Conservation (phyloP, 2,888 invertebrate genomes). For the Nephrocerus scutellatus region DNA sequence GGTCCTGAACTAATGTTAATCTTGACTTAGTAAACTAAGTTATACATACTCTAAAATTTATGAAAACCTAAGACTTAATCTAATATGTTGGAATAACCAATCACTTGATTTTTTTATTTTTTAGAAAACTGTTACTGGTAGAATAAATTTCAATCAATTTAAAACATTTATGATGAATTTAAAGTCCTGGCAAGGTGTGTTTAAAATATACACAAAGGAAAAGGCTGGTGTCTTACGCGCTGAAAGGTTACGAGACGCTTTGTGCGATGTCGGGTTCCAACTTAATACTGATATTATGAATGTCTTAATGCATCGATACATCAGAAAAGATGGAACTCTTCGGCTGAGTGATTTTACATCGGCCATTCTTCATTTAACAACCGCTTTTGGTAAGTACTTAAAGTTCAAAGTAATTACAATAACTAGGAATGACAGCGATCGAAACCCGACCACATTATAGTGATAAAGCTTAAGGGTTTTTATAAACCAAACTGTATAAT, state of each 20-base stretch:
- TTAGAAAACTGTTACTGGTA: slow-evolving; percentile 68
- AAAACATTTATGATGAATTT: slow-evolving; percentile 87
- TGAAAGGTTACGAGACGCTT: slow-evolving; percentile 74
- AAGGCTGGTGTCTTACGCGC: slow-evolving; percentile 84
- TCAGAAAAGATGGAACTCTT: slow-evolving; percentile 87
- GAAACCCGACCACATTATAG: no score
- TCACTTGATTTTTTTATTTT: slow-evolving; percentile 18
- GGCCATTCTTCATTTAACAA: slow-evolving; percentile 78
- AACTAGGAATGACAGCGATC: no score
- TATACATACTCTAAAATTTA: no score
- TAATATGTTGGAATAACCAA: no score
- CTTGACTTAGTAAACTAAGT: background rate
- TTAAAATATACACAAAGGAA: slow-evolving; percentile 83
- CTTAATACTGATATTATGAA: slow-evolving; percentile 77
- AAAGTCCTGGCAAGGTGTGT: slow-evolving; percentile 85
- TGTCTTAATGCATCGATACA: slow-evolving; percentile 75
- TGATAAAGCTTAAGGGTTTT: no score
- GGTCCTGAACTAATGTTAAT: background rate
- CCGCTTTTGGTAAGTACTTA: slow-evolving; percentile 89
- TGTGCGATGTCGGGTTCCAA: slow-evolving; percentile 82
- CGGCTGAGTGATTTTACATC: slow-evolving; percentile 89
- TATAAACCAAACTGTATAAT: no score
- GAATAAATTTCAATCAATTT: slow-evolving; percentile 77
- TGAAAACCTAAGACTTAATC: no score
- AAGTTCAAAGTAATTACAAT: no score